Evolutionary conservation across 2,888 invertebrate species (phyloP), one percentile per base, ranked within the genome.

Genomic region (Saturnia pavonia): DNA sequence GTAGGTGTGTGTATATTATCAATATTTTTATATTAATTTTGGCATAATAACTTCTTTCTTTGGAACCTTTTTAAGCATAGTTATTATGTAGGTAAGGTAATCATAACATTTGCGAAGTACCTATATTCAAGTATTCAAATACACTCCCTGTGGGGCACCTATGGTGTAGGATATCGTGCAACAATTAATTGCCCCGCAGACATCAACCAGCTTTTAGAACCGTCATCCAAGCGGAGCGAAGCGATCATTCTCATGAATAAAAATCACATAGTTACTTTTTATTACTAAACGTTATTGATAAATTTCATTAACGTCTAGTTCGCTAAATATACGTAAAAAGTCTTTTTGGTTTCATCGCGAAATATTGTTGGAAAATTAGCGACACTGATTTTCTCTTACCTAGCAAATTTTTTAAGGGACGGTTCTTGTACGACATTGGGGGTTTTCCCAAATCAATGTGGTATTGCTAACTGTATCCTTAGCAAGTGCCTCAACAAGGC

Each of bases 141-240:
- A 78, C 79, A 80, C 81, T 81, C 80, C 80, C 78, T 79, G 82
- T 81, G 82, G 81, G 85, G 82, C 84, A 85, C 84, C 82, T 85
- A 77, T 85, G 82, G 84, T 85, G 85, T 83, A 85, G 85, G 82
- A 87, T 88, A 88, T 89, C 89, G 88, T 89, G 87, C 89, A 88
- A 88, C 87, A 88, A 91, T 91, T 92, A 91, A 90, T 91, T 88
- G 88, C 85, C 85, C 78, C 76, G 82, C 83, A 86, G 86, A 83
- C 87, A 87, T 90, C 86, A 84, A 82, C 78, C 82, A 76, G 69
- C 76, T 70, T 72, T 77, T 75, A 85, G 77, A 83, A 72, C 74
- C 70, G 72, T 70, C 72, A 72, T 78, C 85, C 87, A 88, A 74
- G 76, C 74, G 76, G 76, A 85, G 87, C 88, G 76, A 86, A 81